Base-by-base conservation (phyloP, 2,888 invertebrate genomes). In the Geophilus truncorum region DNA sequence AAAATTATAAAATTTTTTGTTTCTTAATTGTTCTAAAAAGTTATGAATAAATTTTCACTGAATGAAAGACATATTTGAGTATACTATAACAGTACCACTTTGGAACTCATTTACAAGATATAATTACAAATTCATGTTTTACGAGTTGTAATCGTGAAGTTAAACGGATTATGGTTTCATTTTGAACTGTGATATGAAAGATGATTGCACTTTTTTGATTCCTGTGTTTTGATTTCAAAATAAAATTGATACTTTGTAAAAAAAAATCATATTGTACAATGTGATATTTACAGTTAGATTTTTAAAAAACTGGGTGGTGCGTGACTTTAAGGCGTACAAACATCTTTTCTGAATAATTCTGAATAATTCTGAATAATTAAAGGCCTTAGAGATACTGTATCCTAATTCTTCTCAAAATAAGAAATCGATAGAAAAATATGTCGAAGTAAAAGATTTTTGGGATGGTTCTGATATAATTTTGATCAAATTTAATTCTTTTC, bases 211-310 rank as follows among this genome's bases (percentile, higher is more conserved):
- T 70, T 70, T 62, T 70, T 70, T 51, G 28, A 70, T 28, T 28
- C 70, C 28, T 70, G 28, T 70, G 28, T 70, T 70, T 70, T 25
- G 70, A 70, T 70, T 70, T 70, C 10, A 70, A 70, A 70, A 70
- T 70, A 70, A 70, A 25, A 70, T 70, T 70, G 70, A 70, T 70
- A 70, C 70, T 70, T 70, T 70, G 25, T 70, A 70, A 70, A 23
- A 70, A 70, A 70, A 28, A 28, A 9, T 15, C n/a, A n/a, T n/a
- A n/a, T n/a, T n/a, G n/a, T n/a, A n/a, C n/a, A n/a, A n/a, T n/a
- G n/a, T n/a, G n/a, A n/a, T n/a, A n/a, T n/a, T n/a, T n/a, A n/a
- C n/a, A n/a, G n/a, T n/a, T n/a, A n/a, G n/a, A n/a, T n/a, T n/a
- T n/a, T n/a, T n/a, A n/a, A n/a, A n/a, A n/a, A n/a, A n/a, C n/a